These are phyloP conservation scores for Ophion ventricosus DNA, from an alignment of 2,888 invertebrate genomes.

Conservation along the genomic window DNA sequence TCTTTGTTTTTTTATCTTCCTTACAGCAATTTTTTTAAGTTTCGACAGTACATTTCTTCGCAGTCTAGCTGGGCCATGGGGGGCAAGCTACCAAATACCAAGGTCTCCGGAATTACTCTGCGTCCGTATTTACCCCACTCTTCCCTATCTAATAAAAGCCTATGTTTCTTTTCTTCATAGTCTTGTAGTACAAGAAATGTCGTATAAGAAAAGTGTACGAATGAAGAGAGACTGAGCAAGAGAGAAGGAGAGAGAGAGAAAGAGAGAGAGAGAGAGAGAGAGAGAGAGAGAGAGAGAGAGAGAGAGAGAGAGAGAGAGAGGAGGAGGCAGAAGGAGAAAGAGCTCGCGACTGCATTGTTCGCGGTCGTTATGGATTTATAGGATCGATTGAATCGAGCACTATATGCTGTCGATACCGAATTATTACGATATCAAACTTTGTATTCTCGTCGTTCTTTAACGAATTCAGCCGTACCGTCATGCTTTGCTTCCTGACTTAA, in stretches of 20 bases:
- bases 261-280: background rate
- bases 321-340: background rate
- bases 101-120: too few relatives aligned
- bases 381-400: constrained; percentile 14
- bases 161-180: background rate
- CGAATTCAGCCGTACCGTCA: background rate
- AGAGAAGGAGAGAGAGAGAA: too few relatives aligned
- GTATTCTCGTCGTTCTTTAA: background rate
- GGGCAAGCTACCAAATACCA: too few relatives aligned
- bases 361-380: constrained; percentile 20
- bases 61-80: too few relatives aligned
- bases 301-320: background rate
- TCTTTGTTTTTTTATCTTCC: too few relatives aligned
- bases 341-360: background rate
- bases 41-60: too few relatives aligned
- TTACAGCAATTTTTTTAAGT: too few relatives aligned
- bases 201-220: background rate
- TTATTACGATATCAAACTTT: constrained; percentile 2
- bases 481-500: background rate
- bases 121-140: too few relatives aligned
- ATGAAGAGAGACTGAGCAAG: background rate
- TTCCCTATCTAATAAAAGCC: background rate
- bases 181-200: background rate
- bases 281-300: too few relatives aligned
- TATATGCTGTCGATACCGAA: background rate